Base-by-base conservation (phyloP, 2,888 invertebrate species). In the Cataglyphis albicans region DNA sequence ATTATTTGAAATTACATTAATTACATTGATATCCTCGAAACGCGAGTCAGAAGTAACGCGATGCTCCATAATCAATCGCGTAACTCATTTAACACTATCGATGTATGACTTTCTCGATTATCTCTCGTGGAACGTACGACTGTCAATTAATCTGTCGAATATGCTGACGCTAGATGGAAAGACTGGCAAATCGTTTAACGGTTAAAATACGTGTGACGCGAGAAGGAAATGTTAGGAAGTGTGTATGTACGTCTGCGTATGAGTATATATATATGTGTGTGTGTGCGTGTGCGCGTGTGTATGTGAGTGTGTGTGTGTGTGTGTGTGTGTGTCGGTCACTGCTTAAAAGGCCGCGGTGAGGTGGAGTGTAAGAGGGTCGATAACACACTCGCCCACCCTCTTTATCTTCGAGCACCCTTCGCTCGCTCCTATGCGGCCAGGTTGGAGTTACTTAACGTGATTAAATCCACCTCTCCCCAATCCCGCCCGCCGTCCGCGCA, bases 391-490 rank as follows among this genome's bases (percentile, higher is more conserved):
- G 75, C 86, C 87, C 82, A 81, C 82, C 81, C 86, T 78, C 83
- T 81, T 84, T 82, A 59, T 78, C 84, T 86, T 87, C 84, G 84
- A 84, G 82, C 86, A 81, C 86, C 85, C 84, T 86, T 85, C 86
- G 82, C 84, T 88, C 86, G 67, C 83, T 63, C 82, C 68, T 61
- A 76, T 80, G 76, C 84, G 75, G 86, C 85, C 89, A 86, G 89
- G 86, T 89, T 86, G 84, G 83, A 91, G 91, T 91, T 91, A 91
- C 91, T 91, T 91, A 91, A 91, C 91, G 91, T 90, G 91, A 91
- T 91, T 91, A 91, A 91, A 91, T 90, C 87, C 90, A 86, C 88
- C 86, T 87, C 86, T 87, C 9, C 59, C 25, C 87, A 78, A 84
- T 83, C 82, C 80, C 83, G 52, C 57, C 70, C 74, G 84, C 85